Base-by-base conservation (phyloP, 2,888 invertebrate genomes). In the Athetis lepigone region DNA sequence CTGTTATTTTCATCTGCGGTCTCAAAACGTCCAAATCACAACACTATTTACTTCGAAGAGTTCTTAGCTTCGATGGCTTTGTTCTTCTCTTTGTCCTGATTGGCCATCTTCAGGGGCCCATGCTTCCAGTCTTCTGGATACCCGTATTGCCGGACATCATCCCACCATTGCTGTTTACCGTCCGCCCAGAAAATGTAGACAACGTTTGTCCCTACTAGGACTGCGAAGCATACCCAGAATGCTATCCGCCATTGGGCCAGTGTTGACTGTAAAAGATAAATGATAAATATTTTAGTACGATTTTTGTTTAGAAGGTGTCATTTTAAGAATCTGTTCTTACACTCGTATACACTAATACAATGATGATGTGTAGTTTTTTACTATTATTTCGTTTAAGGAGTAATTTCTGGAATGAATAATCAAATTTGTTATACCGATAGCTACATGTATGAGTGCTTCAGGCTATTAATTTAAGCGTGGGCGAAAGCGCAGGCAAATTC, bases 81-180 rank as follows among this genome's bases (percentile, higher is more conserved):
- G 36, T 87, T 92, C 55, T 89, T 93, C 59, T 94, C 93, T 23
- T 90, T 92, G 47, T 94, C 94, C 11, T 75, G 68, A 13, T 87
- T 86, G 1, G 86, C 84, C 65, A 88, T 89, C 49, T 83, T 86
- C 0, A 95, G 81, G 0, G 85, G 86, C 0, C 94, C 94, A 49
- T 94, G 93, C 66, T 93, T 93, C 94, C 94, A 95, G 2, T 74
- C 85, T 1, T 84, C 86, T 1, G 95, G 95, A 74, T 95, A 93
- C 2, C 94, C 95, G 59, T 91, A 92, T 43, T 93, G 92, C n/a
- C 95, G 86, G 0, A 96, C 95, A 70, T 96, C 95, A 81, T 97
- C 97, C 97, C 97, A 97, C 85, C 96, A 95, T 77, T 97, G 97
- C 43, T 96, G 96, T 55, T 97, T 96, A 1, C 97, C 97, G 56